Evolutionary conservation across 23 tunicate genomes (phyloP).

Genomic region (Trididemnum nubilum): DNA sequence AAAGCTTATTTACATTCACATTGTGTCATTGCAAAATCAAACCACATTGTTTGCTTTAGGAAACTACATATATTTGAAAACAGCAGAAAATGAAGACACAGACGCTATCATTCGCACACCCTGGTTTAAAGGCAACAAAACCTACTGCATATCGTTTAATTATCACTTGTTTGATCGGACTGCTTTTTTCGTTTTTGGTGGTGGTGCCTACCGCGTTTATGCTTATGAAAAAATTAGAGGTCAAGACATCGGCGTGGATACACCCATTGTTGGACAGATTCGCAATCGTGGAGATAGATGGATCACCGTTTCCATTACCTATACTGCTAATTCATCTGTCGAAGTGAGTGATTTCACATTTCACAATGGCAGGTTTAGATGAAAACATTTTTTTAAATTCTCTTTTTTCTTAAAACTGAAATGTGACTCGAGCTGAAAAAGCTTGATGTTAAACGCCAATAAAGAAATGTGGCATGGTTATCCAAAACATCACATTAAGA

Average conservation of each 20-base stretch:
- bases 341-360: too few relatives aligned
- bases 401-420: too few relatives aligned
- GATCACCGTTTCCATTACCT: conserved; percentile 42
- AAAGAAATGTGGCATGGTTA: too few relatives aligned
- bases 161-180: conserved; percentile 81
- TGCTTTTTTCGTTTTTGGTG: conserved; percentile 72
- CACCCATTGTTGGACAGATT: conserved; percentile 67
- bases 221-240: conserved; percentile 68
- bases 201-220: conserved; percentile 67
- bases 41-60: neutral
- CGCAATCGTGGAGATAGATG: conserved; percentile 73
- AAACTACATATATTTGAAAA: neutral
- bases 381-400: too few relatives aligned
- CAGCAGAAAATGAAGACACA: conserved; percentile 37
- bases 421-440: too few relatives aligned
- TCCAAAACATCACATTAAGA: too few relatives aligned
- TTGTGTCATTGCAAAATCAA: too few relatives aligned
- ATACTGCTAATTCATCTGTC: conserved; percentile 42
- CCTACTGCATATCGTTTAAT: conserved; percentile 51
- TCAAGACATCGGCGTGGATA: conserved; percentile 54
- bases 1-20: too few relatives aligned
- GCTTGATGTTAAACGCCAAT: too few relatives aligned
- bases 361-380: too few relatives aligned
- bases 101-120: conserved; percentile 91
- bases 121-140: conserved; percentile 45